Base-by-base conservation (phyloP, 2,888 invertebrate genomes). In the Nycteola revayana region DNA sequence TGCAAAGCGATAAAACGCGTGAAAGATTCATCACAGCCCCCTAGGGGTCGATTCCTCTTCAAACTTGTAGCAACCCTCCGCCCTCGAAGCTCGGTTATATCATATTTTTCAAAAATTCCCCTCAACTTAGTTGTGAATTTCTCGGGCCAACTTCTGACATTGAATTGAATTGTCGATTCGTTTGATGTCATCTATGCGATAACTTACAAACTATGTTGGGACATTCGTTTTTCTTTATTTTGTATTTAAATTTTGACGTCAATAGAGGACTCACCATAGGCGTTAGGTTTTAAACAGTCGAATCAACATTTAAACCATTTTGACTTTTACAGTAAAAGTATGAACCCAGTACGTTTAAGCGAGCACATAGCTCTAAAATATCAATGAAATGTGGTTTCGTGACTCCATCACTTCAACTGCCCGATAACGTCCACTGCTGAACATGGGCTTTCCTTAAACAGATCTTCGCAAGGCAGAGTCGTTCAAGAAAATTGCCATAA, bases 11-110 rank as follows among this genome's bases (percentile, higher is more conserved):
- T 83, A 84, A 85, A 83, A 74, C 79, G 83, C 80, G 79, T 80
- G 77, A 82, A 83, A 83, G 83, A 85, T 86, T 86, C 86, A 86
- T 87, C 85, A 79, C 72, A 58, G 70, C 75, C 66, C 84, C 75
- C 81, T 42, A 50, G 83, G 76, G 86, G 67, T 64, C 82, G 66
- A 86, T 86, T 78, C 66, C 75, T 86, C 79, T 77, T 75, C 75
- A 59, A 85, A 85, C 67, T 84, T 81, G 75, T 66, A 67, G 69
- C 73, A 63, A 65, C 68, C 73, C 72, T 67, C 73, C 63, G 62
- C 70, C 69, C 75, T 35, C 51, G 36, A 55, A 48, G 60, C 67
- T 66, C 67, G 60, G 74, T 82, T 79, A 75, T 79, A 83, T 82
- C 80, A 84, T 83, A 86, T 85, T 84, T 84, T 83, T 82, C 75